Base-by-base conservation (phyloP, 2,888 invertebrate species). In the Melanchra persicariae region DNA sequence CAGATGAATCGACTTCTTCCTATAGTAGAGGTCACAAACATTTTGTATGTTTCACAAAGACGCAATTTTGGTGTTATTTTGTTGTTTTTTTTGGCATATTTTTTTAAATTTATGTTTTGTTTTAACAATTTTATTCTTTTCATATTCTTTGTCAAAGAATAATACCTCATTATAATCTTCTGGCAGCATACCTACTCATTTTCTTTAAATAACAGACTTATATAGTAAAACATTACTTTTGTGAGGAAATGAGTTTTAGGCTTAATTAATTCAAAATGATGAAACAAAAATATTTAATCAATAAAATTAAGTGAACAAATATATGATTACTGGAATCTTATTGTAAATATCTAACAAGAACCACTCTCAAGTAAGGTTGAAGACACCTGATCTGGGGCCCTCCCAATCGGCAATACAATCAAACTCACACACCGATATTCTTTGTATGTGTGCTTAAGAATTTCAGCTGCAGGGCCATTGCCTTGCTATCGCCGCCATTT, bases 401-500 rank as follows among this genome's bases (percentile, higher is more conserved):
- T 91, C 90, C 91, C 90, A 89, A 88, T 86, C 84, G 79, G 65
- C 84, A 85, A 87, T 88, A 88, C 83, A 84, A 92, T 88, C 87
- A 85, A 84, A 91, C 90, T 77, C 91, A 92, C 91, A 94, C 91
- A 88, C 62, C 10, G 43, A 82, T 70, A 87, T 67, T 81, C 62
- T 89, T 83, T 88, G 85, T 77, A 87, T 91, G 94, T 93, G 93
- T 94, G 93, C 87, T 82, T 83, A 85, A 91, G 91, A 92, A 92
- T 91, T 92, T 92, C 88, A 89, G 88, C 87, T 88, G 87, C 89
- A 91, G 87, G 85, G 87, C 88, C 87, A 87, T 84, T 87, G 87
- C 89, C 88, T 88, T 87, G 87, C 88, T 87, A 89, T 87, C 89
- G 90, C 88, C 94, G 95, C 95, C 95, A 95, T 95, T 89, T 94